Base-by-base conservation (phyloP, 2,113 vertebrate genomes). In the Semnopithecus entellus region DNA sequence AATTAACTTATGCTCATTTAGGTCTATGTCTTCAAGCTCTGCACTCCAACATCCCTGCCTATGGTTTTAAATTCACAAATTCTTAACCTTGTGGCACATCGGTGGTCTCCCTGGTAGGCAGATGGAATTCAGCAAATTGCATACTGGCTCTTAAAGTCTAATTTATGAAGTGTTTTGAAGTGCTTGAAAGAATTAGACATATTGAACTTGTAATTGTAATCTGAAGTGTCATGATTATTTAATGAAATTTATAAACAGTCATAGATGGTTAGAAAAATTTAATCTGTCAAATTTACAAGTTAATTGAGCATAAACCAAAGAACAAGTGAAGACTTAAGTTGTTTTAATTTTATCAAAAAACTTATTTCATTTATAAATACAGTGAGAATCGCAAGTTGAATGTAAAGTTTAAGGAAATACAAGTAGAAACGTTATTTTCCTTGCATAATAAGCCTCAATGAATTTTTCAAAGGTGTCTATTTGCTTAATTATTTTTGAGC, bases 81-180 rank as follows among this genome's bases (percentile, higher is more conserved):
- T 61, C 9, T 88, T 88, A 43, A 38, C 25, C 61, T 25, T 61
- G 40, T 79, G 4, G 7, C 43, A 72, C 5, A 14, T 17, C 18
- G 78, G 35, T 59, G 8, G 45, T 61, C 38, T 84, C 12, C 30
- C 43, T 84, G 40, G 10, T 13, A 55, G n/a, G 32, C 27, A 55
- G 45, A 38, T 64, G 43, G 18, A 84, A 79, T 92, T 79, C 91
- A 59, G 50, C 2, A 84, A 84, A 88, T 68, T 83, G 9, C 22
- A 68, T 59, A n/a, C 22, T 40, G 70, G 16, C 27, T 61, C 22
- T 94, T 86, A 75, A 48, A 48, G 25, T 80, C 75, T 94, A 64
- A 91, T 38, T 50, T 82, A 94, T 55, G 81, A 90, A 86, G 38
- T 91, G 23, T 79, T 96, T 95, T 78, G 55, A 93, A 88, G 61